Evolutionary conservation across 92 coral and sea anemone species (phyloP).

Genomic region (Siderastrea siderea): DNA sequence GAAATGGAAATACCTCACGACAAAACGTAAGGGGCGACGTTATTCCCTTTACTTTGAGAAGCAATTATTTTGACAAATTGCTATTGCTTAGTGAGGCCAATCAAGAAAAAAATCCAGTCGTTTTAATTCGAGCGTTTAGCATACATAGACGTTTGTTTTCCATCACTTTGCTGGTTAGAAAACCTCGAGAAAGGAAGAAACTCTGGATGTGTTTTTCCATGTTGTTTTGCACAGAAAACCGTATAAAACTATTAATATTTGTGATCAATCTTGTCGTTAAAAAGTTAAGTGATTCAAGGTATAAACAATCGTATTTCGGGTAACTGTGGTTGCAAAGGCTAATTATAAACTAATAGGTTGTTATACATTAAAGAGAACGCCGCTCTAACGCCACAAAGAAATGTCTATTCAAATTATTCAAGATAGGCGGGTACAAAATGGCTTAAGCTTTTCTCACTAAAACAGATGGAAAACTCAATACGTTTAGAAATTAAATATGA

Average conservation of each 20-base stretch:
- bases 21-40: constrained; percentile 13
- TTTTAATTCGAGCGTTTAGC: constrained; percentile 26
- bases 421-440: constrained; percentile 8
- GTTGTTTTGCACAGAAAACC: not conserved
- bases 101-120: constrained; percentile 21
- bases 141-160: not conserved
- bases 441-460: constrained; percentile 8
- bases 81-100: constrained; percentile 24
- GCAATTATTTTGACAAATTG: constrained; percentile 36
- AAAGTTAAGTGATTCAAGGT: not conserved
- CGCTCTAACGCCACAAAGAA: constrained; percentile 20
- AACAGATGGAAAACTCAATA: constrained; percentile 42
- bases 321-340: constrained; percentile 12
- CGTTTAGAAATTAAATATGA: constrained; percentile 9
- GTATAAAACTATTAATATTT: not conserved
- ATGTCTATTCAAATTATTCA: not conserved
- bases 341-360: constrained; percentile 36
- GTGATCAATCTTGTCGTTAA: not conserved
- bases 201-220: not conserved
- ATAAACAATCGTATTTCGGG: constrained; percentile 25
- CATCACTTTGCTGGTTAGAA: not conserved
- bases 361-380: not conserved
- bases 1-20: constrained; percentile 56
- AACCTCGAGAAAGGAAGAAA: not conserved
- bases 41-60: constrained; percentile 1